These are phyloP conservation scores for Caenorhabditis sp. DNA, from an alignment of 2,888 invertebrate genomes.

Conservation along the genomic window DNA sequence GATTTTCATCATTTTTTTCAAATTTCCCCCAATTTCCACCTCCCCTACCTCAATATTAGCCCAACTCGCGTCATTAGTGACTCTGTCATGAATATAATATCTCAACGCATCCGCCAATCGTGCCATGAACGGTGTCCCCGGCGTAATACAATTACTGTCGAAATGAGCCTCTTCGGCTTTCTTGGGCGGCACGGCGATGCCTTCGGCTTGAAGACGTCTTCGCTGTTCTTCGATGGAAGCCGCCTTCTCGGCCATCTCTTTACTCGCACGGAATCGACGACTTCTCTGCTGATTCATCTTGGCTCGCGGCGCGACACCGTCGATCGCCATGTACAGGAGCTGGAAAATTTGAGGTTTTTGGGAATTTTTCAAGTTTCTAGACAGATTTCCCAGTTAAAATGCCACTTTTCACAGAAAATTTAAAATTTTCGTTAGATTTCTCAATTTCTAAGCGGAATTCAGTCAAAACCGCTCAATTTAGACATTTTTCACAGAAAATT, in stretches of 20 bases:
- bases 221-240: constrained; percentile 88
- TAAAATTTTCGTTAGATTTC: no score
- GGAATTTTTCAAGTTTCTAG: no score
- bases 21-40: no score
- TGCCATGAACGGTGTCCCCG: constrained; percentile 87
- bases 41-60: constrained; percentile 88
- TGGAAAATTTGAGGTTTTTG: constrained; percentile 8
- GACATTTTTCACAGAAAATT: no score
- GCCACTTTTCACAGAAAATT: no score
- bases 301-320: constrained; percentile 94
- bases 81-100: constrained; percentile 88
- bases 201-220: constrained; percentile 79
- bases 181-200: constrained; percentile 85
- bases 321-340: constrained; percentile 97
- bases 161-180: constrained; percentile 95
- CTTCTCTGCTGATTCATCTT: constrained; percentile 99
- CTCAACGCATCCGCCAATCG: constrained; percentile 86
- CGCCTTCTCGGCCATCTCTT: constrained; percentile 93
- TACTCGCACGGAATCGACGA: constrained; percentile 95
- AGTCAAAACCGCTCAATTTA: neutral
- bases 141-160: constrained; percentile 99
- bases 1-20: no score
- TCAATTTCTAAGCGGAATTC: neutral
- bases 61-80: constrained; percentile 97
- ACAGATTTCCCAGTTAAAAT: no score